A percentile compares a stretch with the other conserved stretches of the same genome.
Evolutionary conservation across 2,797 vertebrate species (phyloP).

Genomic region (Siniperca scherzeri): DNA sequence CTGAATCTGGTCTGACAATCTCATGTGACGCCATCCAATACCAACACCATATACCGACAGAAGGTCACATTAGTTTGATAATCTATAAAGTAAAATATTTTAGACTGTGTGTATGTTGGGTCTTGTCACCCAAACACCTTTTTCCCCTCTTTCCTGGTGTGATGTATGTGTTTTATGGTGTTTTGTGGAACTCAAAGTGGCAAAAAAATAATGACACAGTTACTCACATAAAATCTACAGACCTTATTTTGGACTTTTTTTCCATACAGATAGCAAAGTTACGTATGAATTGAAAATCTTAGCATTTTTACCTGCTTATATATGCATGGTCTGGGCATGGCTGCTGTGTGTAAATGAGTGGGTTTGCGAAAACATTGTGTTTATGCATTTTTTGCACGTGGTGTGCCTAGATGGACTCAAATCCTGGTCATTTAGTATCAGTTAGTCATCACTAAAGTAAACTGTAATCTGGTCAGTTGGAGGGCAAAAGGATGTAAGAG

Average conservation of each 20-base stretch:
- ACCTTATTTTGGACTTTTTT: conserved; percentile 13
- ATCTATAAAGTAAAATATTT: conserved; percentile 1
- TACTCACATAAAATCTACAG: neutral
- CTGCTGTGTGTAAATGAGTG: neutral
- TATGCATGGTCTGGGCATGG: neutral
- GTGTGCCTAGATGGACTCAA: conserved; percentile 14
- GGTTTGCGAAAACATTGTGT: neutral
- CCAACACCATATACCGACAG: neutral
- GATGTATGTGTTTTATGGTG: neutral
- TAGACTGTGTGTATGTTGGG: neutral
- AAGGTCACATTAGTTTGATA: conserved; percentile 3
- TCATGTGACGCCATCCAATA: conserved; percentile 24
- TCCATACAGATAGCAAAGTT: conserved; percentile 2
- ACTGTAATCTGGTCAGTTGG: conserved; percentile 71
- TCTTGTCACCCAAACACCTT: neutral
- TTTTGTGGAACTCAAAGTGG: neutral
- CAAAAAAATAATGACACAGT: conserved; percentile 3
- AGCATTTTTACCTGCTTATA: conserved; percentile 12
- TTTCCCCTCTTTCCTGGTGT: neutral
- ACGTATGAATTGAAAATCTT: neutral
- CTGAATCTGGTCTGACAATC: conserved; percentile 38
- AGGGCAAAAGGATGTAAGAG: conserved; percentile 70
- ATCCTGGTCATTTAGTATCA: conserved; percentile 43
- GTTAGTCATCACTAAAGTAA: conserved; percentile 63
- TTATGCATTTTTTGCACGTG: conserved; percentile 6